A percentile compares a stretch with the other conserved stretches of the same genome.
These are phyloP conservation scores for Crypturellus tataupa DNA, from an alignment of 2,797 vertebrate genomes.

Conservation along the genomic window DNA sequence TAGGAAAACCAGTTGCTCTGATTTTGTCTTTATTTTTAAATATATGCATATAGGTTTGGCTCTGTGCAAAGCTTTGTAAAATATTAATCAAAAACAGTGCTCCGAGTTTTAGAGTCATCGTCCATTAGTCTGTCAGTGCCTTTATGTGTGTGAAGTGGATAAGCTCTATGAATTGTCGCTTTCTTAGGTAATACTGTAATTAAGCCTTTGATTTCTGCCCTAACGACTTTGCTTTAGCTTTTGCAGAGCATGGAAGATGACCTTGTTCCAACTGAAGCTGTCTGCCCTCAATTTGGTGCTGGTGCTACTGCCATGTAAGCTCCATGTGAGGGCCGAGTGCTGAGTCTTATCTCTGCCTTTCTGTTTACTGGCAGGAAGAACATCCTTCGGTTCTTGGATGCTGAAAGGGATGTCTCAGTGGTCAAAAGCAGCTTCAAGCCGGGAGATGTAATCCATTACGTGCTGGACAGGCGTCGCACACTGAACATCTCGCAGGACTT, in stretches of 20 bases:
- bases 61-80: neutral
- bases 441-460: constrained; percentile 89
- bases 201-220: neutral
- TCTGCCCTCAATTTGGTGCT: neutral
- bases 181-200: neutral
- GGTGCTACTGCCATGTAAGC: neutral
- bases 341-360: neutral
- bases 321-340: fast-evolving
- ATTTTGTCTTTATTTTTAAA: neutral
- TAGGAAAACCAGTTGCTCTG: neutral
- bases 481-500: constrained; percentile 87
- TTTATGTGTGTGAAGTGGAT: neutral
- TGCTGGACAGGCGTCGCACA: constrained; percentile 87
- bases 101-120: neutral
- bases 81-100: neutral
- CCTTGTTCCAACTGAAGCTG: neutral
- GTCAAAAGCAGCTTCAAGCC: constrained; percentile 91
- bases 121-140: neutral
- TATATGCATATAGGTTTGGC: neutral
- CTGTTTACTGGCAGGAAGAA: constrained; percentile 83
- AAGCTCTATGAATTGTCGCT: neutral
- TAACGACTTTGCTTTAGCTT: neutral
- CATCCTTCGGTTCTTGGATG: constrained; percentile 89
- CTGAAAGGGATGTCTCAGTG: constrained; percentile 89
- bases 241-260: neutral